Conservation (phyloP, 2,113 vertebrate species). For the Actenoides hombroni region DNA sequence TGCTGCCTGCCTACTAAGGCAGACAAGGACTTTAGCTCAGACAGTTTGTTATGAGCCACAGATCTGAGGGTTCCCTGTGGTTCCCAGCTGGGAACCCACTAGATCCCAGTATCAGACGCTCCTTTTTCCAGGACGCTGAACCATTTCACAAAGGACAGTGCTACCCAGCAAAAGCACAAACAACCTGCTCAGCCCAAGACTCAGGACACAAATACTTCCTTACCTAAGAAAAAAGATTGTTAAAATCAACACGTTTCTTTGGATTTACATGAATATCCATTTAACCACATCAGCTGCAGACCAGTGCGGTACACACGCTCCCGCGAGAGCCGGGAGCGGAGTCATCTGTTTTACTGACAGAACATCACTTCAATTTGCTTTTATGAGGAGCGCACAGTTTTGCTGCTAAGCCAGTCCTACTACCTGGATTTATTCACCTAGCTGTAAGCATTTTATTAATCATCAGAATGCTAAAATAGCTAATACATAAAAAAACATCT, state of each 20-base stretch:
- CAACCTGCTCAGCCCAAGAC: not conserved
- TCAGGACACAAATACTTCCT: not conserved
- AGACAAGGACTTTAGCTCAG: not conserved
- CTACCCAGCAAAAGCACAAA: not conserved
- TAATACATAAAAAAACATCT: not conserved
- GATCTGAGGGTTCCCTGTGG: not conserved
- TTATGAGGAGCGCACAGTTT: not conserved
- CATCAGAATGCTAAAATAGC: not conserved
- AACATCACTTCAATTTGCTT: not conserved
- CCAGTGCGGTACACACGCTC: fast-evolving
- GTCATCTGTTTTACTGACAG: not conserved
- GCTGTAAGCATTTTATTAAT: not conserved
- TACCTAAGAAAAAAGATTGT: not conserved
- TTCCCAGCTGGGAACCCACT: not conserved
- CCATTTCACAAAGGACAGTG: not conserved
- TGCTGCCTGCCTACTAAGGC: not conserved
- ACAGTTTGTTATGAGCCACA: not conserved
- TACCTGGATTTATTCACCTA: not conserved
- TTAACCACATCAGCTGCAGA: not conserved
- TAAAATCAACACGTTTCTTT: not conserved
- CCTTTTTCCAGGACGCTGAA: not conserved
- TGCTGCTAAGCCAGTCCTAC: not conserved
- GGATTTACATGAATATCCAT: not conserved
- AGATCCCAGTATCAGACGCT: not conserved
- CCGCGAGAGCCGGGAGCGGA: not conserved